Conservation (phyloP, 2,888 invertebrate genomes). For the Terebella lapidaria region DNA sequence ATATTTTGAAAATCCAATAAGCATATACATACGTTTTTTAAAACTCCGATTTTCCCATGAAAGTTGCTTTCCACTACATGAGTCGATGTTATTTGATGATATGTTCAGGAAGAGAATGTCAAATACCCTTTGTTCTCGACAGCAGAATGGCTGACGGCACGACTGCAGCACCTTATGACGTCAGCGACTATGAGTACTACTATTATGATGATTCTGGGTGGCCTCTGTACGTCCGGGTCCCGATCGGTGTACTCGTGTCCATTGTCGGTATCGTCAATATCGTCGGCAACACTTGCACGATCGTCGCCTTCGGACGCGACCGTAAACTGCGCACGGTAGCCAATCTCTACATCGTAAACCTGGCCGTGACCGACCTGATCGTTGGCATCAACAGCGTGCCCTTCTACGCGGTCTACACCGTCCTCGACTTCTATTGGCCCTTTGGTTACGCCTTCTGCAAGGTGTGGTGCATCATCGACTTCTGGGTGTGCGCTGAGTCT, state of each 20-base stretch:
- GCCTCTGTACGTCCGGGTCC: background rate
- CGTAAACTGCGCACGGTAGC: conserved; percentile 25
- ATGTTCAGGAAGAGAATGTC: too few relatives aligned
- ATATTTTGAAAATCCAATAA: too few relatives aligned
- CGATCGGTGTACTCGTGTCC: background rate
- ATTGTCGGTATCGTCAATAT: conserved; percentile 25
- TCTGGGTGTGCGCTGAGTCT: conserved; percentile 29
- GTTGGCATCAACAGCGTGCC: conserved; percentile 30
- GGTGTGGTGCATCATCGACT: conserved; percentile 28
- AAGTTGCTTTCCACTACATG: too few relatives aligned
- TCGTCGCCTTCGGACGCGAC: conserved; percentile 29
- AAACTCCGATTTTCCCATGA: too few relatives aligned
- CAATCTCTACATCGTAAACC: conserved; percentile 31
- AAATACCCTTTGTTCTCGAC: too few relatives aligned
- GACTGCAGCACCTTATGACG: too few relatives aligned
- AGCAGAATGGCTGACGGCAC: too few relatives aligned
- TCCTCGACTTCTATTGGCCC: conserved; percentile 27
- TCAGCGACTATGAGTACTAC: background rate
- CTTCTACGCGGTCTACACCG: conserved; percentile 31
- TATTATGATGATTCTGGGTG: background rate
- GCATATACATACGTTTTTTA: too few relatives aligned
- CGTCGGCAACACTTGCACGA: conserved; percentile 29
- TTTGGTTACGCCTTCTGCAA: conserved; percentile 33
- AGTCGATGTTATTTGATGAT: too few relatives aligned
- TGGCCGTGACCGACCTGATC: conserved; percentile 30